phyloP scores from a whole-genome alignment of 2,113 vertebrate species.

The Motacilla tschutschensis region DNA sequence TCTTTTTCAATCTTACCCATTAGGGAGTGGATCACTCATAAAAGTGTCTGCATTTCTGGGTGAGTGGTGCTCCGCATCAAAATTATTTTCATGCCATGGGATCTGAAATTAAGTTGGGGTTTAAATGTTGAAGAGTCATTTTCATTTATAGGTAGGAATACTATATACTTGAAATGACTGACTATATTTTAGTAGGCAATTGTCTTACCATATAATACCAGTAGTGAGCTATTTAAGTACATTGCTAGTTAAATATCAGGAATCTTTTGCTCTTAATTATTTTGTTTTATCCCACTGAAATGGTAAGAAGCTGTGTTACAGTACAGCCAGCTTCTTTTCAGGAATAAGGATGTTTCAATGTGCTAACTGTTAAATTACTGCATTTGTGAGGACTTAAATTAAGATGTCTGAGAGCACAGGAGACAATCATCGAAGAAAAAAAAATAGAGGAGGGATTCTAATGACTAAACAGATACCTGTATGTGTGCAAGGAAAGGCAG shows the following conservation, averaged over 20 bases:
- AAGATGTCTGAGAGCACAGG: not conserved
- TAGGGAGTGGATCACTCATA: not conserved
- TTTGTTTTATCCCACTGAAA: slow-evolving; percentile 8
- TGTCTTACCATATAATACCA: not conserved
- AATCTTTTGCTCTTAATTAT: slow-evolving; percentile 8
- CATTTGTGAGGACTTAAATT: not conserved
- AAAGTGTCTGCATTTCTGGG: not conserved
- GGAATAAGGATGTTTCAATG: not conserved
- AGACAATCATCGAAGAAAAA: not conserved
- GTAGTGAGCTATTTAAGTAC: not conserved
- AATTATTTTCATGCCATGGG: not conserved
- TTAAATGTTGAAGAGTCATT: not conserved
- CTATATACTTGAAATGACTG: slow-evolving; percentile 1
- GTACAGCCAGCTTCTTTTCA: not conserved
- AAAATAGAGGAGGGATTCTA: not conserved
- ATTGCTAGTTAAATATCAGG: not conserved
- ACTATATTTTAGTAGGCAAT: not conserved
- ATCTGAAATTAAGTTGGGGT: not conserved
- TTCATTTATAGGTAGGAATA: not conserved
- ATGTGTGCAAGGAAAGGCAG: not conserved
- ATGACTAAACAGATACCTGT: not conserved
- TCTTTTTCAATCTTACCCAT: not conserved
- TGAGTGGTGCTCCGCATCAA: not conserved
- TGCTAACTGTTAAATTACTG: not conserved
- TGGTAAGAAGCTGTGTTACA: not conserved